These are phyloP conservation scores for Phalanger gymnotis DNA, from an alignment of 2,797 vertebrate species.

Conservation along the genomic window DNA sequence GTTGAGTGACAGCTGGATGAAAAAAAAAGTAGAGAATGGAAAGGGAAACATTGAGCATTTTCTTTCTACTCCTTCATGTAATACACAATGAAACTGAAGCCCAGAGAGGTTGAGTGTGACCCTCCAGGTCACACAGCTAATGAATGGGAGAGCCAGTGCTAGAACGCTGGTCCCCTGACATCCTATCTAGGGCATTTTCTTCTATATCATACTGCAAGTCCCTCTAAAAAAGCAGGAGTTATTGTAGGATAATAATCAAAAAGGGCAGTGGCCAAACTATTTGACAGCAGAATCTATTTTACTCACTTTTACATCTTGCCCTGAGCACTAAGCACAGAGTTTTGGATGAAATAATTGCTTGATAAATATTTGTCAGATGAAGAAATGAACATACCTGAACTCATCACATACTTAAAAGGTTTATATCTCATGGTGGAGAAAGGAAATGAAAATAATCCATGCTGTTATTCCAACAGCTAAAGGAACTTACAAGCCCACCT, in stretches of 20 bases:
- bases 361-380: neutral
- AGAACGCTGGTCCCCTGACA: neutral
- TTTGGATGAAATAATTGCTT: neutral
- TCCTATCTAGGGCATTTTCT: neutral
- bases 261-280: neutral
- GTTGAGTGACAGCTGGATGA: neutral
- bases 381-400: neutral
- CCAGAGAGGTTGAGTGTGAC: neutral
- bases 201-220: neutral
- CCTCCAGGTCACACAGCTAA: neutral
- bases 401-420: neutral
- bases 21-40: neutral
- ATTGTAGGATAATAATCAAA: neutral
- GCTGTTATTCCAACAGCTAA: neutral
- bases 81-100: neutral
- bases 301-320: neutral
- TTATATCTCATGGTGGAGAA: neutral
- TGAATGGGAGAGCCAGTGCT: neutral
- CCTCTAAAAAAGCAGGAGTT: neutral
- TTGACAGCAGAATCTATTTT: neutral
- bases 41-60: neutral
- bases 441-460: neutral
- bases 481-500: neutral
- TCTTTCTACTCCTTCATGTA: neutral
- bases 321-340: neutral